These are phyloP conservation scores for Hydraecia micacea DNA, from an alignment of 2,888 invertebrate species.

Conservation along the genomic window DNA sequence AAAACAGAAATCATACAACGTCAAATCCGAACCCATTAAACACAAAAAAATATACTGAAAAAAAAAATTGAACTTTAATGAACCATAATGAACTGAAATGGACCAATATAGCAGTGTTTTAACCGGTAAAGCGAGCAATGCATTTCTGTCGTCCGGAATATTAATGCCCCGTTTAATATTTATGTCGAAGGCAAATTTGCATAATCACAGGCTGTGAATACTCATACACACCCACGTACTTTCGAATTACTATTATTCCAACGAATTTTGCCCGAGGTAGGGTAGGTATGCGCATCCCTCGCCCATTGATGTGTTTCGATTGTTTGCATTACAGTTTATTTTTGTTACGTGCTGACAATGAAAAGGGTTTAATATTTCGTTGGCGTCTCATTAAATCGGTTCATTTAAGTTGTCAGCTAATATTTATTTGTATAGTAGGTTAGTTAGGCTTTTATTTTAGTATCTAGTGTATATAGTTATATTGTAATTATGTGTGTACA, in stretches of 20 bases:
- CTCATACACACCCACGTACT: slow-evolving; percentile 78
- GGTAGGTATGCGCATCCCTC: slow-evolving; percentile 69
- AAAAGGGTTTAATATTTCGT: slow-evolving; percentile 49
- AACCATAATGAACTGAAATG: slow-evolving; percentile 75
- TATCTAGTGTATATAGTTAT: no score
- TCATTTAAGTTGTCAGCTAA: slow-evolving; percentile 38
- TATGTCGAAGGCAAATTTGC: slow-evolving; percentile 89
- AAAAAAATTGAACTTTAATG: slow-evolving; percentile 73
- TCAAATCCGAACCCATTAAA: background rate
- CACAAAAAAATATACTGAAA: slow-evolving; percentile 46
- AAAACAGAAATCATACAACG: background rate
- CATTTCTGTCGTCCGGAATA: slow-evolving; percentile 88
- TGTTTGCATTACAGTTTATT: slow-evolving; percentile 69
- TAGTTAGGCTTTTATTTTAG: no score
- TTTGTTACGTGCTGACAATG: slow-evolving; percentile 65
- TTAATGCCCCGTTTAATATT: slow-evolving; percentile 90
- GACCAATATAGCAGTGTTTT: slow-evolving; percentile 76
- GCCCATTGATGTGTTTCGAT: slow-evolving; percentile 62
- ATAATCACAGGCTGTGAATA: slow-evolving; percentile 88
- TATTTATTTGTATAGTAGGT: no score
- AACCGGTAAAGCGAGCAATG: slow-evolving; percentile 86
- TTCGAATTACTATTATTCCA: slow-evolving; percentile 86
- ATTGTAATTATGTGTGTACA: no score
- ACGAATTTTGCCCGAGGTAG: slow-evolving; percentile 83
- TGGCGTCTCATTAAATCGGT: slow-evolving; percentile 43